Base-by-base conservation (phyloP, 1,140 invertebrate genomes). In the Procambarus clarkii region DNA sequence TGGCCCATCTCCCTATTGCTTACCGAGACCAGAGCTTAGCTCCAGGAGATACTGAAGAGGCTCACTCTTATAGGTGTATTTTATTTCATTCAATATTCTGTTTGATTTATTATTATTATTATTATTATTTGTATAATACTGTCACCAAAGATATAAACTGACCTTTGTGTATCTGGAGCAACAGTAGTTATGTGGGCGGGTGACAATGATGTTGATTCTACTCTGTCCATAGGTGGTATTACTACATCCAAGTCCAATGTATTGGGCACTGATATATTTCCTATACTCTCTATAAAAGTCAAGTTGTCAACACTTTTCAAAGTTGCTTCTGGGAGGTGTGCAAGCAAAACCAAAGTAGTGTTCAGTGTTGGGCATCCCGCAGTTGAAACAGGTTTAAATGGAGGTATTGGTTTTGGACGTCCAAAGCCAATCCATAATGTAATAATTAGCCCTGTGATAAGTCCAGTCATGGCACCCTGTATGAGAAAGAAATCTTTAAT, bases 341-440 rank as follows among this genome's bases (percentile, higher is more conserved):
- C 48, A 44, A 45, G 58, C 50, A 80, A 54, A 34, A n/a, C 71
- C 18, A 45, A 44, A 74, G 64, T 48, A 15, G 71, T 60, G 24
- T 58, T 83, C 7, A 50, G 24, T 46, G 34, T 13, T 24, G 46
- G 60, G 79, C 94, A 95, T 8, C 93, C 94, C 45, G 93, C 93
- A 44, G 92, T 95, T 11, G 95, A 95, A 21, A 96, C 94, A 0
- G 96, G 95, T 84, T 97, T 94, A n/a, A 94, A 95, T 0, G 94
- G 93, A 5, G 95, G 91, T 0, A 95, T 93, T 0, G 97, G 97
- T 92, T 96, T 96, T 0, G 97, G 97, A 58, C 96, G 96, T 0
- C 98, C 98, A 94, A 98, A 98, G 81, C 97, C 98, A 88, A 98
- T 97, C 97, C 97, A 98, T 98, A 95, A 21, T 96, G 96, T 86